Evolutionary conservation across 2,113 vertebrate species (phyloP).

Genomic region (Toxotes chatareus): DNA sequence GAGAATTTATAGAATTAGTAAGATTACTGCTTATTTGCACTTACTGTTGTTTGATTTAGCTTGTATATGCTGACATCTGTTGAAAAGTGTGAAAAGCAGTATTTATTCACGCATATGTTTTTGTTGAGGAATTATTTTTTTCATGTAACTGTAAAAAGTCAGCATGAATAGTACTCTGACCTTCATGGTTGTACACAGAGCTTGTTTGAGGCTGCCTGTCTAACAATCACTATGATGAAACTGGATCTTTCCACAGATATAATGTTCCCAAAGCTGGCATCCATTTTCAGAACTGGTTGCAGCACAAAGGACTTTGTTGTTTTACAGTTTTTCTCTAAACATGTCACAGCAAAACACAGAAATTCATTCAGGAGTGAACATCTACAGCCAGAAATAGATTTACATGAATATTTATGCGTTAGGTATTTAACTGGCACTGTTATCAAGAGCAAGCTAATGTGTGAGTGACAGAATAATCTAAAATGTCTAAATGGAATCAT

Average conservation of each 20-base stretch:
- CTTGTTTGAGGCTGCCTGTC: conserved; percentile 20
- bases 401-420: conserved; percentile 33
- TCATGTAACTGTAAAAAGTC: neutral
- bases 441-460: neutral
- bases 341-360: conserved; percentile 3
- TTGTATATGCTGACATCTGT: neutral
- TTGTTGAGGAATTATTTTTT: neutral
- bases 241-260: conserved; percentile 53
- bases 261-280: conserved; percentile 47
- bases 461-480: neutral
- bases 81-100: neutral
- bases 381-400: conserved; percentile 40
- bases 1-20: neutral
- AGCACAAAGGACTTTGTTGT: conserved; percentile 48
- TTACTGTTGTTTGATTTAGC: neutral
- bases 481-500: neutral
- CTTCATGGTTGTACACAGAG: conserved; percentile 15
- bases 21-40: neutral
- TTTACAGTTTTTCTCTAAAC: conserved; percentile 35
- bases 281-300: conserved; percentile 57
- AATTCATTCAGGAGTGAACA: conserved; percentile 23
- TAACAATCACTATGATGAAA: conserved; percentile 53
- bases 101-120: conserved; percentile 2
- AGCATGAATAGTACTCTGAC: neutral
- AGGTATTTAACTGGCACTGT: conserved; percentile 9